Percentiles rank a stretch among this genome's conserved stretches.
Conservation (phyloP, 2,797 vertebrate genomes). For the Anguilla anguilla region DNA sequence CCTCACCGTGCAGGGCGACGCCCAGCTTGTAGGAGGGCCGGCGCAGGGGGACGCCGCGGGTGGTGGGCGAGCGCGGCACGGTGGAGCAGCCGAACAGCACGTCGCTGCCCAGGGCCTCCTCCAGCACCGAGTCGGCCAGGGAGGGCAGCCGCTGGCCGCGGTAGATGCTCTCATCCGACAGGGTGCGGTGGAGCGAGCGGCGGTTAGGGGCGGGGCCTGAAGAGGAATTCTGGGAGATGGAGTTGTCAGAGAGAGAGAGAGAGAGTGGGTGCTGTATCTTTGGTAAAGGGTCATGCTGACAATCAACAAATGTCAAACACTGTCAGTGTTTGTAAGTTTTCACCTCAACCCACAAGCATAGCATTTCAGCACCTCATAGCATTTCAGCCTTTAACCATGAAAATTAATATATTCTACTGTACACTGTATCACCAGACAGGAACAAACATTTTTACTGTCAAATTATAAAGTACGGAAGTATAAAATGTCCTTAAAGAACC, state of each 20-base stretch:
- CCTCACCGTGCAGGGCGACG: constrained; percentile 90
- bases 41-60: constrained; percentile 86
- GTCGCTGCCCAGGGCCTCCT: constrained; percentile 83
- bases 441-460: too few relatives aligned
- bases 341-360: too few relatives aligned
- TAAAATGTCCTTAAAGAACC: too few relatives aligned
- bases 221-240: constrained; percentile 69
- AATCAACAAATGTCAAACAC: too few relatives aligned
- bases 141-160: constrained; percentile 88
- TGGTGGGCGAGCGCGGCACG: constrained; percentile 88
- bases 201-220: constrained; percentile 76
- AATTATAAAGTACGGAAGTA: too few relatives aligned
- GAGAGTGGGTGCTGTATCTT: too few relatives aligned
- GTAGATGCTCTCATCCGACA: constrained; percentile 98
- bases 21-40: constrained; percentile 95
- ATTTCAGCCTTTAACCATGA: too few relatives aligned
- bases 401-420: too few relatives aligned
- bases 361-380: too few relatives aligned
- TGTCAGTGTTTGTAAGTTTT: too few relatives aligned
- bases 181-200: constrained; percentile 91
- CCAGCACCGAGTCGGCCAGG: constrained; percentile 73
- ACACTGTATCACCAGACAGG: too few relatives aligned
- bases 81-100: constrained; percentile 96
- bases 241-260: background rate
- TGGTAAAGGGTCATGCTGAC: too few relatives aligned